Conservation (phyloP, 2,113 vertebrate species). For the Hassar affinis region DNA sequence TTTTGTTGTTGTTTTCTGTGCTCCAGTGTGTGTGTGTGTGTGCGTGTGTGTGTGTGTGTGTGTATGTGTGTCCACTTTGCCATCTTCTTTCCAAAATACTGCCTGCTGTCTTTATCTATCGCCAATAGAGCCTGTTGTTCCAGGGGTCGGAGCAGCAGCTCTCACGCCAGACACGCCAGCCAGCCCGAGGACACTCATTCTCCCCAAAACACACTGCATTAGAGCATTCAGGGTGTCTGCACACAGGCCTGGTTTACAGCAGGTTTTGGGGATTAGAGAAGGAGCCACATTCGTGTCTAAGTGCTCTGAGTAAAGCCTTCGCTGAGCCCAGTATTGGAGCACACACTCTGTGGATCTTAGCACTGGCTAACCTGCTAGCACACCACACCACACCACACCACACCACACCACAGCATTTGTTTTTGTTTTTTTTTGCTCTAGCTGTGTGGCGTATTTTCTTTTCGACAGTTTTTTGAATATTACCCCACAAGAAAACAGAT, state of each 20-base stretch:
- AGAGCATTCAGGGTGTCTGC: background rate
- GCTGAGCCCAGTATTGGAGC: background rate
- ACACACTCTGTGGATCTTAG: background rate
- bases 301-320: conserved; percentile 21
- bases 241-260: background rate
- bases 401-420: background rate
- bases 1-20: background rate
- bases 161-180: conserved; percentile 10
- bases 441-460: background rate
- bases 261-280: conserved; percentile 30
- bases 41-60: background rate
- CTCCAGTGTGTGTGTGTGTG: background rate
- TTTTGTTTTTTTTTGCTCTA: background rate
- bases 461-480: background rate
- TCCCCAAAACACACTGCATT: background rate
- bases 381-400: no score
- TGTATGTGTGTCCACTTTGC: background rate
- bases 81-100: background rate
- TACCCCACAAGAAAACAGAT: background rate
- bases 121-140: conserved; percentile 5
- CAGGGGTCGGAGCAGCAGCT: background rate
- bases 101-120: conserved; percentile 9
- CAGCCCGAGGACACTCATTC: background rate
- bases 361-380: conserved; percentile 13
- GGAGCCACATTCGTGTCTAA: conserved; percentile 13